These are phyloP conservation scores for Arrhopalites spinosus DNA, from an alignment of 2,888 invertebrate species.

Conservation along the genomic window DNA sequence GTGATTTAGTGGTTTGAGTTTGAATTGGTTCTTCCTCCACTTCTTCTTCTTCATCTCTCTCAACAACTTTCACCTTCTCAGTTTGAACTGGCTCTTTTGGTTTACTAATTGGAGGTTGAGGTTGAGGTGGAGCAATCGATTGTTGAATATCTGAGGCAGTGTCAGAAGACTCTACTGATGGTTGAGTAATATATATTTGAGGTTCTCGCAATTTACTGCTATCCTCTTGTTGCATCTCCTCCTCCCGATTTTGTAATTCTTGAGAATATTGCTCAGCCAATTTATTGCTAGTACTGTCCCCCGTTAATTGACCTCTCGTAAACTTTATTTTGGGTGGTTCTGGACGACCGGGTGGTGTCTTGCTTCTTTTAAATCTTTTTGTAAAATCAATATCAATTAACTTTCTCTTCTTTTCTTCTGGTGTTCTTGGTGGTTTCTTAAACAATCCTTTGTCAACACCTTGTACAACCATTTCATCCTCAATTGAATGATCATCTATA, in stretches of 20 bases:
- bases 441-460: constrained; percentile 1
- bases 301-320: constrained; percentile 32
- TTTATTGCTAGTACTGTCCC: constrained; percentile 20
- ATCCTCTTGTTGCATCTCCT: constrained; percentile 24
- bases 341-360: constrained; percentile 62
- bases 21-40: constrained; percentile 31
- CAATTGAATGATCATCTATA: constrained; percentile 21
- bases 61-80: neutral
- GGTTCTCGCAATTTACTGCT: constrained; percentile 33
- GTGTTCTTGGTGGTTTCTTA: constrained; percentile 26
- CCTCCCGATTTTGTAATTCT: constrained; percentile 35
- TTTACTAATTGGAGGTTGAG: neutral
- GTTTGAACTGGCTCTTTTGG: neutral
- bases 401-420: constrained; percentile 38
- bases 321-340: constrained; percentile 68
- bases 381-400: constrained; percentile 56
- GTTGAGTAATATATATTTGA: constrained; percentile 46
- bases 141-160: neutral
- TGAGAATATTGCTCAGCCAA: constrained; percentile 41
- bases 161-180: constrained; percentile 39
- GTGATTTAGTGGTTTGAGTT: constrained; percentile 10
- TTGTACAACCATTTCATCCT: constrained; percentile 30
- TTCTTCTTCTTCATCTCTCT: neutral
- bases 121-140: neutral
- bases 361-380: constrained; percentile 57